phyloP scores from a whole-genome alignment of 2,113 vertebrate species.

The Barbus barbus region DNA sequence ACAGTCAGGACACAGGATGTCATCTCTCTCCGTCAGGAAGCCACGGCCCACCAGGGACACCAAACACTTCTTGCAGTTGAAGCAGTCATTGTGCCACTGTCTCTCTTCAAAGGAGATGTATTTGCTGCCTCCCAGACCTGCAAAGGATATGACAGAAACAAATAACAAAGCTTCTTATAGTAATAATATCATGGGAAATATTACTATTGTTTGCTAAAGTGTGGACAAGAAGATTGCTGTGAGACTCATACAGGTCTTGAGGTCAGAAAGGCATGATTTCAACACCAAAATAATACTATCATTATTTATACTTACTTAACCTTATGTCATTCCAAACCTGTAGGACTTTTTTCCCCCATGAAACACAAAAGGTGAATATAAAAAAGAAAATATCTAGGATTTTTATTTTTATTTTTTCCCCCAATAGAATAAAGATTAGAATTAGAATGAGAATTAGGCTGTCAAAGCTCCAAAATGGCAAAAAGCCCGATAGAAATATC shows the following conservation, averaged over 20 bases:
- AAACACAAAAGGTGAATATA: neutral
- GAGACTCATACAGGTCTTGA: neutral
- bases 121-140: conserved; percentile 92
- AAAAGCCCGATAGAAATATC: neutral
- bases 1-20: conserved; percentile 94
- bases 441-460: no score
- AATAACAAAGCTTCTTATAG: neutral
- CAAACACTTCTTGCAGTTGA: conserved; percentile 96
- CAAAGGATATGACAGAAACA: neutral
- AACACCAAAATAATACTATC: neutral
- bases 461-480: neutral
- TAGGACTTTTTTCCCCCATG: neutral
- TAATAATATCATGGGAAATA: neutral
- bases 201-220: neutral
- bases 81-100: conserved; percentile 98
- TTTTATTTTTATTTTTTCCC: neutral
- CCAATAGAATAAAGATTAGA: neutral
- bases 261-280: neutral
- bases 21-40: conserved; percentile 93
- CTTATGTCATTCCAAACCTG: neutral
- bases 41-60: conserved; percentile 92
- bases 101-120: conserved; percentile 97
- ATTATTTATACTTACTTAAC: neutral
- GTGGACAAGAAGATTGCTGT: neutral
- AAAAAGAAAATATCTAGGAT: no score